A percentile compares a stretch with the other conserved stretches of the same genome.
Conservation (phyloP, 2,113 vertebrate genomes). For the Atractosteus spatula region DNA sequence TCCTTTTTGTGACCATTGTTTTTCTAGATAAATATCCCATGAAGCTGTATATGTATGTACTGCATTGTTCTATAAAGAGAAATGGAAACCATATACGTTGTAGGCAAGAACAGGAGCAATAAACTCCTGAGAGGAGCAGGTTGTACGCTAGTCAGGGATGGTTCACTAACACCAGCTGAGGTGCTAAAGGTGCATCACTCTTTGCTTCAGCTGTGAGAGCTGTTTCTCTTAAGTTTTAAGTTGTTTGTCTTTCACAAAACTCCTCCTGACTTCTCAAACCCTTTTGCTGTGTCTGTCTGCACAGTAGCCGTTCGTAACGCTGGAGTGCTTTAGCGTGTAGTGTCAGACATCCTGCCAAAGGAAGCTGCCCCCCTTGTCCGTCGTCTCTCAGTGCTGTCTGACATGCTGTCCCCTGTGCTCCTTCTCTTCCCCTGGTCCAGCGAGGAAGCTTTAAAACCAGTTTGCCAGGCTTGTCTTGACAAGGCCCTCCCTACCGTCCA, state of each 20-base stretch:
- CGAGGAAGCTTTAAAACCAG: constrained; percentile 51
- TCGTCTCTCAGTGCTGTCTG: constrained; percentile 1
- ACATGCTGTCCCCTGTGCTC: constrained; percentile 11
- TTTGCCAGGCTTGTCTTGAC: constrained; percentile 68
- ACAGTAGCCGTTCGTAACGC: too few relatives aligned
- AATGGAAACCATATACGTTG: too few relatives aligned
- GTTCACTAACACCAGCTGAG: background rate
- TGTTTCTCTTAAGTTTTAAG: background rate
- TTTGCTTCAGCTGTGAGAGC: background rate
- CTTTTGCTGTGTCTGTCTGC: background rate
- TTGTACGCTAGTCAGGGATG: too few relatives aligned
- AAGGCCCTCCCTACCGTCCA: constrained; percentile 60
- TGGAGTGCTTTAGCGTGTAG: background rate
- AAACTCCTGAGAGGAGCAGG: too few relatives aligned
- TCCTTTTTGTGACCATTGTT: too few relatives aligned
- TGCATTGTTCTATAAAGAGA: too few relatives aligned
- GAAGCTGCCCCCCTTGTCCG: background rate
- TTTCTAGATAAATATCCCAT: too few relatives aligned
- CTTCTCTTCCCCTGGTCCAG: constrained; percentile 39
- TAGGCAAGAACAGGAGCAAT: too few relatives aligned
- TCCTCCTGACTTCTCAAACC: background rate
- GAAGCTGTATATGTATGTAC: too few relatives aligned
- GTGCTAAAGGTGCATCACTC: background rate
- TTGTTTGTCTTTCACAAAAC: background rate
- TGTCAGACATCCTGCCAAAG: background rate